Evolutionary conservation across 2,797 vertebrate genomes (phyloP), one percentile per base, ranked within the genome.

Genomic region (Tiaroga cobitis): DNA sequence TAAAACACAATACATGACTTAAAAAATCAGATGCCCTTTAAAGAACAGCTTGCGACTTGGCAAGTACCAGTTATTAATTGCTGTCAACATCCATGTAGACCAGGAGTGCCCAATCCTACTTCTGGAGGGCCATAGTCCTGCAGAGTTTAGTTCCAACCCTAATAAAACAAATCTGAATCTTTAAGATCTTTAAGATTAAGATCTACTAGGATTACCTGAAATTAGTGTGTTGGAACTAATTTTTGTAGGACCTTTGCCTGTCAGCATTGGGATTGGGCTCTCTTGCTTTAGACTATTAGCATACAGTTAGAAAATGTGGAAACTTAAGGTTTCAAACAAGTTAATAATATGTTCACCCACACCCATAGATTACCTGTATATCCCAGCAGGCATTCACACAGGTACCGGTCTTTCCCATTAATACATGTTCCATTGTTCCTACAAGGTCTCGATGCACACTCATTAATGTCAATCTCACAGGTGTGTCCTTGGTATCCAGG

Each of bases 381-480:
- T 32, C 98, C 98, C 0, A 93, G 91, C 77, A 92, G 84, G 79
- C 98, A 99, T 69, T 87, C 91, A 89, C 98, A 99, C 87, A 93
- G 19, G 1, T 97, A 99, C 86, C 76, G 96, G 91, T 99, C 98
- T 87, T 96, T 97, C 91, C 95, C 93, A 61, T 99, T 98, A 88
- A 90, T 93, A 90, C 98, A 99, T 82, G 96, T 97, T 89, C 92
- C 96, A 10, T 96, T 97, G 87, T 99, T 97, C 81, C 90, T 93
- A 85, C 98, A 99, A 54, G 98, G 98, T 76, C 93, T 91, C 19
- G 98, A 99, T 0, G 97, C 98, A 18, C 98, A 99, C 91, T 99
- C 98, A 0, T 99, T 96, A 86, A 99, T 99, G 94, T 99, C 98
- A 18, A 99, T 96, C 77, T 99, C 98, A 56, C 98, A 99, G 93